These are phyloP conservation scores for Dicrurus megarhynchus DNA, from an alignment of 2,113 vertebrate species.

Conservation along the genomic window DNA sequence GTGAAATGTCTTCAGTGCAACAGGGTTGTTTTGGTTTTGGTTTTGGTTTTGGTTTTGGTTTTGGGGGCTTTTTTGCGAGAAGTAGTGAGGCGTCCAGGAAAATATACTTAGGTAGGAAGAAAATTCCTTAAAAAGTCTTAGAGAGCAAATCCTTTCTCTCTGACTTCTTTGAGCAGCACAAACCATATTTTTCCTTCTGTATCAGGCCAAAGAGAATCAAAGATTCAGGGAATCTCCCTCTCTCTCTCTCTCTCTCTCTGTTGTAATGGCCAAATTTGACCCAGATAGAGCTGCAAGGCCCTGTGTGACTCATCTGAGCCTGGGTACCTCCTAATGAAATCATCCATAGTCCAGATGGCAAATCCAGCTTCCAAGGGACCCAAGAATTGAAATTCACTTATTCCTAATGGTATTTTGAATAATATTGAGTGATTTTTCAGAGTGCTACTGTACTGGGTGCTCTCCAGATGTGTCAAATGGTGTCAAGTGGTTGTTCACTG, in stretches of 20 bases:
- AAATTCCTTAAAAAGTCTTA: not conserved
- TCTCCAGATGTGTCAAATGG: not conserved
- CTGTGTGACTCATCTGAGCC: not conserved
- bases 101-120: not conserved
- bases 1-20: not conserved
- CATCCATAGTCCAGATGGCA: not conserved
- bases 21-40: not conserved
- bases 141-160: not conserved
- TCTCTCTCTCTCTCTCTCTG: not conserved
- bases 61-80: not conserved
- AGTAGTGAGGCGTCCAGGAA: not conserved
- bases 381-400: not conserved
- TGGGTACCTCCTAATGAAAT: not conserved
- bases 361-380: not conserved
- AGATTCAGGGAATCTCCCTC: not conserved
- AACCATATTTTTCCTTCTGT: not conserved
- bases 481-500: not conserved
- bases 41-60: no score
- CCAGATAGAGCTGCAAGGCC: not conserved
- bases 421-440: not conserved
- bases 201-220: not conserved
- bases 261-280: not conserved
- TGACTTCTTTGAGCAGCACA: not conserved
- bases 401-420: not conserved
- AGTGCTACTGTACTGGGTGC: not conserved